Percentiles rank a stretch among this genome's conserved stretches.
Evolutionary conservation across 1,140 invertebrate species (phyloP).

Genomic region (Hylaeus anthracinus): DNA sequence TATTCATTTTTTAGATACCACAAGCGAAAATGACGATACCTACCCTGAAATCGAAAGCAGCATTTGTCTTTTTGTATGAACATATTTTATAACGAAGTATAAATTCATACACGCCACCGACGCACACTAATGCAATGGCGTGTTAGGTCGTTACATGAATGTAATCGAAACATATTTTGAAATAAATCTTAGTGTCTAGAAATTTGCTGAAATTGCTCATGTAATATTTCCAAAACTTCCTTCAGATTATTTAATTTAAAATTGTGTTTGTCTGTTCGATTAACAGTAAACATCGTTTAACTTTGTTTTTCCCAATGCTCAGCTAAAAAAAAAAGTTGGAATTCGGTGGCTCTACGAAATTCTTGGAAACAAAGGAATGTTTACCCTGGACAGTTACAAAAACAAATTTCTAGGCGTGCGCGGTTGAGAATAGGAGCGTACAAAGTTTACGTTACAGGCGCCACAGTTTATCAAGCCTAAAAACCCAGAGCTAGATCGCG

Average conservation of each 20-base stretch:
- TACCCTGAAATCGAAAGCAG: not conserved
- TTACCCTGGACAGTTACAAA: not conserved
- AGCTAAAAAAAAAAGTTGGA: too few species aligned
- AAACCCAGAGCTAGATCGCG: too few species aligned
- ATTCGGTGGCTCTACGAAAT: not conserved
- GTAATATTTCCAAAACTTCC: not conserved
- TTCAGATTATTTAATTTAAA: not conserved
- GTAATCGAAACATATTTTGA: not conserved
- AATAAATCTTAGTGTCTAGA: slow-evolving; percentile 2
- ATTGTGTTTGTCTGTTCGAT: not conserved
- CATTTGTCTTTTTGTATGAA: not conserved
- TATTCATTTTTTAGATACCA: slow-evolving; percentile 21
- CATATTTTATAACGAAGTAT: not conserved
- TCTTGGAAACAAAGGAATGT: not conserved
- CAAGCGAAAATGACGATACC: not conserved
- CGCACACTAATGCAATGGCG: not conserved
- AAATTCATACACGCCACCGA: not conserved
- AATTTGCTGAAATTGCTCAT: not conserved
- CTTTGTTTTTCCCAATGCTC: not conserved
- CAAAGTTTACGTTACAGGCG: too few species aligned
- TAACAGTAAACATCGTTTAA: not conserved
- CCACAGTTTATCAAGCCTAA: too few species aligned
- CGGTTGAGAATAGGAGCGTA: too few species aligned
- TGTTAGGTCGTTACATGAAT: not conserved
- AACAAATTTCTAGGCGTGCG: not conserved